phyloP scores from a whole-genome alignment of 2,797 vertebrate species.

The Phaenicophaeus curvirostris region DNA sequence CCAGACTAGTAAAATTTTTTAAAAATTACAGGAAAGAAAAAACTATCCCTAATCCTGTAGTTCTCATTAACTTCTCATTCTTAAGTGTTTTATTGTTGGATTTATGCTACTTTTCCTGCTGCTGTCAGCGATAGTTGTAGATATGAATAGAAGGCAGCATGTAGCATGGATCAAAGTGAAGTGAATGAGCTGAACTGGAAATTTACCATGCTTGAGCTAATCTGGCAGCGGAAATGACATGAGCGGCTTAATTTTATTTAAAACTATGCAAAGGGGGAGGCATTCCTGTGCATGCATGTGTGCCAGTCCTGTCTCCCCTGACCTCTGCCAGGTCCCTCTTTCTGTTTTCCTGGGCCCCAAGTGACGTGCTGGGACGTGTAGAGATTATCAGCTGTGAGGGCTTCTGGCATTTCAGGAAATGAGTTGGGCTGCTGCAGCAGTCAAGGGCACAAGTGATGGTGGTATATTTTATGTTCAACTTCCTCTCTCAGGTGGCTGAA shows the following conservation, averaged over 20 bases:
- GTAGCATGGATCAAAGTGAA: neutral
- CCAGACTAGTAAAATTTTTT: neutral
- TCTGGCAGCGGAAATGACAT: neutral
- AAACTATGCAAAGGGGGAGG: neutral
- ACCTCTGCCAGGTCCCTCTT: neutral
- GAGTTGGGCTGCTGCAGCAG: neutral
- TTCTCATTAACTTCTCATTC: neutral
- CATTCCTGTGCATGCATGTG: neutral
- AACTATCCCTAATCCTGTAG: neutral
- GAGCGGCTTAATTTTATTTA: neutral
- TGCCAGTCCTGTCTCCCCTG: accelerated
- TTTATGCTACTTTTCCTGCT: neutral
- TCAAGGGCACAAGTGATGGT: neutral
- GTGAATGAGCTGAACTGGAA: constrained; percentile 33
- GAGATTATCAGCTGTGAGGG: neutral
- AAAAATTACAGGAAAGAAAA: neutral
- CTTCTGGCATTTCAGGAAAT: neutral
- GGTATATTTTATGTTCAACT: neutral
- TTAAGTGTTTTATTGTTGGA: neutral
- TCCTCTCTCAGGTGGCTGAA: neutral
- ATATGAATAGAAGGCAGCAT: neutral
- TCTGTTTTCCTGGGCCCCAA: neutral
- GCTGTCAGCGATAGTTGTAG: neutral
- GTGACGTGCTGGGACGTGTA: neutral
- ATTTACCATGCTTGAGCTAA: neutral